Evolutionary conservation across 2,113 vertebrate species (phyloP).

Genomic region (Hippocampus guttulatus): DNA sequence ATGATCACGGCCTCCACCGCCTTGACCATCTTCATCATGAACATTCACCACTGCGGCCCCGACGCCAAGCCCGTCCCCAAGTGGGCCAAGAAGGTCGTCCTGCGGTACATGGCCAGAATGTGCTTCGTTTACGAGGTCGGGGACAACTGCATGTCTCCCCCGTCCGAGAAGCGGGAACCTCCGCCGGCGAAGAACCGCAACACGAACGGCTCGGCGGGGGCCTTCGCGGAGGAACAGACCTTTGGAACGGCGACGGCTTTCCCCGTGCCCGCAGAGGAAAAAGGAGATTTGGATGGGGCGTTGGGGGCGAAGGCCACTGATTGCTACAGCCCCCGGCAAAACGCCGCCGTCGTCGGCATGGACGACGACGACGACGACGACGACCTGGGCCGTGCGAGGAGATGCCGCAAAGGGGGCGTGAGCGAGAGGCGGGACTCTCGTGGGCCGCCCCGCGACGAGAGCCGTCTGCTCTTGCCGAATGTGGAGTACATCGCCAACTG

Average conservation of each 20-base stretch:
- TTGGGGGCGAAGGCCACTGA: constrained; percentile 35
- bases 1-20: constrained; percentile 88
- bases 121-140: constrained; percentile 80
- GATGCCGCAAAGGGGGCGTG: constrained; percentile 53
- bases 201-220: constrained; percentile 53
- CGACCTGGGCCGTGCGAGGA: constrained; percentile 19
- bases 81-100: constrained; percentile 80
- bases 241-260: constrained; percentile 13
- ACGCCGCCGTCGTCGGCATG: constrained; percentile 41
- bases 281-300: constrained; percentile 47
- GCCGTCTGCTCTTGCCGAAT: constrained; percentile 70
- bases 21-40: constrained; percentile 89
- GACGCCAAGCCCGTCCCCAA: constrained; percentile 79
- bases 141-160: constrained; percentile 74
- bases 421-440: constrained; percentile 44
- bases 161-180: constrained; percentile 41
- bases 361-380: constrained; percentile 46
- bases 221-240: constrained; percentile 34
- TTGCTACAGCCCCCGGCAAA: constrained; percentile 34
- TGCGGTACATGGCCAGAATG: constrained; percentile 79
- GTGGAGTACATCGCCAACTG: constrained; percentile 79
- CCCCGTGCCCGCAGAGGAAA: constrained; percentile 9
- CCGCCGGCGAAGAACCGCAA: constrained; percentile 30
- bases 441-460: constrained; percentile 58
- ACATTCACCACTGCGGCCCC: constrained; percentile 84